These are phyloP conservation scores for Magallana angulata DNA, from an alignment of 1,140 invertebrate species.

Conservation along the genomic window DNA sequence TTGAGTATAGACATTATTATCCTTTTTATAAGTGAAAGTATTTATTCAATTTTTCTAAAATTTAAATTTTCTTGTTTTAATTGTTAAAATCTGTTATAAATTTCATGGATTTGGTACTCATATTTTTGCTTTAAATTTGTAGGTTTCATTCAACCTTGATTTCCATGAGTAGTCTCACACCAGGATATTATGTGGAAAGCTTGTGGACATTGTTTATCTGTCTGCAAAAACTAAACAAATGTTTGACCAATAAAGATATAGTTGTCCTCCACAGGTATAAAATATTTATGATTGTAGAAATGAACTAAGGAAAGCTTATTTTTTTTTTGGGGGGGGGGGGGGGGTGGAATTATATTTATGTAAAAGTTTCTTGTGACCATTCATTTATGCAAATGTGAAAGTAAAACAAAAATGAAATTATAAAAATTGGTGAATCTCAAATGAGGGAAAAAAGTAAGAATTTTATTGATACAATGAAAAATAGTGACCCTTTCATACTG, in stretches of 20 bases:
- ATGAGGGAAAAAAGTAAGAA: too few relatives aligned
- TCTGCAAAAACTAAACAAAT: background rate
- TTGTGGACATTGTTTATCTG: slow-evolving; percentile 10
- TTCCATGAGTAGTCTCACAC: background rate
- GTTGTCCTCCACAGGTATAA: background rate
- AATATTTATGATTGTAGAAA: background rate
- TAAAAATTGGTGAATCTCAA: too few relatives aligned
- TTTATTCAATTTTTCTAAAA: too few relatives aligned
- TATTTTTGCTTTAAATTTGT: background rate
- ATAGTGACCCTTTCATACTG: too few relatives aligned
- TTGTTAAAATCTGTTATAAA: background rate
- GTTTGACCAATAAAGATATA: background rate
- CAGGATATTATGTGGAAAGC: background rate
- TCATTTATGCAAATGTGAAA: too few relatives aligned
- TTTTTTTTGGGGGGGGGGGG: too few relatives aligned
- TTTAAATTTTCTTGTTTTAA: too few relatives aligned
- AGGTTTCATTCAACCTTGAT: slow-evolving; percentile 8
- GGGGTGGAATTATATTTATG: too few relatives aligned
- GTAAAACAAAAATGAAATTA: too few relatives aligned
- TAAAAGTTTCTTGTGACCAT: too few relatives aligned
- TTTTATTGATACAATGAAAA: too few relatives aligned
- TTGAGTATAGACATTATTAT: background rate
- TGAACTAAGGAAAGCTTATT: background rate
- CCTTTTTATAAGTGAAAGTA: too few relatives aligned
- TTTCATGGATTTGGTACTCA: background rate